These are phyloP conservation scores for Melinaea marsaeus DNA, from an alignment of 2,888 invertebrate species.

Conservation along the genomic window DNA sequence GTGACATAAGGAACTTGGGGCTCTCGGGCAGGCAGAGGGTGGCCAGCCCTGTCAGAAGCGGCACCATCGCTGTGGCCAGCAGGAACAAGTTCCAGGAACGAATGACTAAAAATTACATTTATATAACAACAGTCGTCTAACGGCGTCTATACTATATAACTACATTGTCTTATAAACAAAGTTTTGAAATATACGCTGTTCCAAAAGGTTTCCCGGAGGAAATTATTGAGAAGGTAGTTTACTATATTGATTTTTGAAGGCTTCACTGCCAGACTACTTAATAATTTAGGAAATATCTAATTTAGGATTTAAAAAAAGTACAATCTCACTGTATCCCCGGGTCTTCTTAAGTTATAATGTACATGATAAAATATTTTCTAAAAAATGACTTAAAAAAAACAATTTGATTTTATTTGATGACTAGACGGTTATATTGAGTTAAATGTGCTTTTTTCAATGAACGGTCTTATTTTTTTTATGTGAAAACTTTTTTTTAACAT, in stretches of 20 bases:
- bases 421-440: no score
- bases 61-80: conserved; percentile 79
- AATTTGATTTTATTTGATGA: no score
- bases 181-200: no score
- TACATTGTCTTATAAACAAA: no score
- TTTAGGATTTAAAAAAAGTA: not conserved
- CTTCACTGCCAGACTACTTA: not conserved
- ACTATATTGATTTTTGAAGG: not conserved
- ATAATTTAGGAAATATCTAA: not conserved
- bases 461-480: no score
- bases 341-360: no score
- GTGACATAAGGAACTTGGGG: conserved; percentile 86
- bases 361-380: no score
- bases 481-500: no score
- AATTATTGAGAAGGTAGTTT: not conserved
- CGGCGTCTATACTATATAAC: not conserved
- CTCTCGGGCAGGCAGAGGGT: conserved; percentile 84
- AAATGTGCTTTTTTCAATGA: no score
- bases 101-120: conserved; percentile 57
- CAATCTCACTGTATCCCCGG: not conserved
- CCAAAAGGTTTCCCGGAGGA: not conserved
- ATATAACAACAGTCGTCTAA: no score
- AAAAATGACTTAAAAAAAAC: no score
- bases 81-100: conserved; percentile 81
- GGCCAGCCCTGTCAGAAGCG: conserved; percentile 80